These are phyloP conservation scores for Drosophila parvula DNA, from an alignment of 1,140 invertebrate genomes.

Conservation along the genomic window DNA sequence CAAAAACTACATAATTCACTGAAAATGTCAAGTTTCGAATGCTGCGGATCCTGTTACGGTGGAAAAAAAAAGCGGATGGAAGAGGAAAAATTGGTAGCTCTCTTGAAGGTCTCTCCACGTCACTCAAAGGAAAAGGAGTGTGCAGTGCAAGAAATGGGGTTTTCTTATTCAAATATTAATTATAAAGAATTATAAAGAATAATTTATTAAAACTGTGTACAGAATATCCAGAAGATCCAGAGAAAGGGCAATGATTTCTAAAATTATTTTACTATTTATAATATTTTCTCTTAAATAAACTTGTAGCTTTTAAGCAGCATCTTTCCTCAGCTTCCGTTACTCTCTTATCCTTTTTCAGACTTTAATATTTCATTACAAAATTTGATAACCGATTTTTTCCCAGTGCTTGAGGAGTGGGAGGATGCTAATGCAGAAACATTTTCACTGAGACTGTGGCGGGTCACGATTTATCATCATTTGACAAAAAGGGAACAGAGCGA, in stretches of 20 bases:
- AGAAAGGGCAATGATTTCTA: neutral
- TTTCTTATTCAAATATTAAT: no score
- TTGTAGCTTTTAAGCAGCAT: no score
- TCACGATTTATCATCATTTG: slow-evolving; percentile 82
- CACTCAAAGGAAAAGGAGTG: slow-evolving; percentile 55
- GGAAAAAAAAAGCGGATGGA: slow-evolving; percentile 11
- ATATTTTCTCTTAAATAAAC: no score
- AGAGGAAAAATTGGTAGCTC: slow-evolving; percentile 50
- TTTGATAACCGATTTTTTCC: neutral
- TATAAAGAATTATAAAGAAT: neutral
- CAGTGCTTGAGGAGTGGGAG: slow-evolving; percentile 12
- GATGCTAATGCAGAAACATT: slow-evolving; percentile 57
- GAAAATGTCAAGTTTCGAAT: slow-evolving; percentile 64
- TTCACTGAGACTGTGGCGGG: slow-evolving; percentile 67
- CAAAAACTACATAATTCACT: slow-evolving; percentile 78
- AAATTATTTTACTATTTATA: no score
- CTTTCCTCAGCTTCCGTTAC: no score
- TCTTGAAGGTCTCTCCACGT: slow-evolving; percentile 63
- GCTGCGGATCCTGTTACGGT: slow-evolving; percentile 24
- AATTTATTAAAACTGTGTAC: neutral
- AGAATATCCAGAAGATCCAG: neutral
- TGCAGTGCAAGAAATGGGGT: slow-evolving; percentile 32
- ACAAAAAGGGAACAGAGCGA: slow-evolving; percentile 70
- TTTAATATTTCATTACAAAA: neutral
- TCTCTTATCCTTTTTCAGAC: neutral